phyloP scores from a whole-genome alignment of 2,797 vertebrate species.

The Emydoidea blandingii region DNA sequence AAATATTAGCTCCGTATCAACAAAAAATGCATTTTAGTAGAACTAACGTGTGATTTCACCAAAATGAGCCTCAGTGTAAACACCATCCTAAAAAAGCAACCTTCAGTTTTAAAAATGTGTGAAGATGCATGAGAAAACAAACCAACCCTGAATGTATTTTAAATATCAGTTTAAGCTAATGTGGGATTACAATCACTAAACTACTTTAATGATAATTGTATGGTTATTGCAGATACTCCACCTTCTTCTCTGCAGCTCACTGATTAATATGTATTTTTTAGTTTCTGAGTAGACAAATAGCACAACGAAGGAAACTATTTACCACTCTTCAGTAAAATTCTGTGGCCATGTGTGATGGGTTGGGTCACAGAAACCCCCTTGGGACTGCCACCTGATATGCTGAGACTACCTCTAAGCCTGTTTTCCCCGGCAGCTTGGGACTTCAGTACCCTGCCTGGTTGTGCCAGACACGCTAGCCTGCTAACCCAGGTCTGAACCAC shows the following conservation, averaged over 20 bases:
- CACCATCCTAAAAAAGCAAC: not conserved
- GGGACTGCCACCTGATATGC: too few species aligned
- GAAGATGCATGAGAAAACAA: constrained; percentile 16
- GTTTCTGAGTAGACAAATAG: constrained; percentile 56
- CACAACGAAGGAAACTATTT: constrained; percentile 40
- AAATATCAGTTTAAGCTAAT: constrained; percentile 46
- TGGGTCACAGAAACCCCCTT: too few species aligned
- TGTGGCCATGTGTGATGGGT: constrained; percentile 22
- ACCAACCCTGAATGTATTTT: not conserved
- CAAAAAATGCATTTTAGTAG: not conserved
- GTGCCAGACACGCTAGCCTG: too few species aligned
- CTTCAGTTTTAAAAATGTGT: not conserved
- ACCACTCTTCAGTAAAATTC: constrained; percentile 45
- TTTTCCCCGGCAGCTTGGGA: too few species aligned
- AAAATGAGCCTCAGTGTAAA: not conserved
- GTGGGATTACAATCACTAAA: constrained; percentile 9
- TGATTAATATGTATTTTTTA: not conserved
- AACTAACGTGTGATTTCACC: not conserved
- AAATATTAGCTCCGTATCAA: not conserved
- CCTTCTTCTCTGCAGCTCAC: constrained; percentile 47
- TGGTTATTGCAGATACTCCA: constrained; percentile 45
- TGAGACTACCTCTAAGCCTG: too few species aligned
- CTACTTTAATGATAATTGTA: constrained; percentile 41
- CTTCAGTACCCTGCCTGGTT: too few species aligned
- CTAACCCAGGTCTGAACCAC: too few species aligned